phyloP scores from a whole-genome alignment of 2,113 vertebrate genomes.

The Prunella fulvescens region DNA sequence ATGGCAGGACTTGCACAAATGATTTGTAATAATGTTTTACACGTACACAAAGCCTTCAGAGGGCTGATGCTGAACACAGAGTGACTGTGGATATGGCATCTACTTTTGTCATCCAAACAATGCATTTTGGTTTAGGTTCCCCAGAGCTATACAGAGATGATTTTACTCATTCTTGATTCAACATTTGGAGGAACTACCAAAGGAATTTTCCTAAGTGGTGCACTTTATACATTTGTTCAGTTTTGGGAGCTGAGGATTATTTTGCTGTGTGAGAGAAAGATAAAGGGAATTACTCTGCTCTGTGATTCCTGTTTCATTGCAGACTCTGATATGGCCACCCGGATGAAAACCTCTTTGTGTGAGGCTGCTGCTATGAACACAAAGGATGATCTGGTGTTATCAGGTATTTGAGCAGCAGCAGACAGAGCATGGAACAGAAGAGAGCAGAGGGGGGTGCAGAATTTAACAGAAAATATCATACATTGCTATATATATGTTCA shows the following conservation, averaged over 20 bases:
- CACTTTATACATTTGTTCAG: not conserved
- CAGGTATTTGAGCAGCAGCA: not conserved
- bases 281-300: not conserved
- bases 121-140: not conserved
- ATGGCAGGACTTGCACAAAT: not conserved
- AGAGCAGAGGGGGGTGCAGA: rapidly evolving
- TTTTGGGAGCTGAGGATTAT: not conserved
- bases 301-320: not conserved
- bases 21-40: not conserved
- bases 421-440: not conserved
- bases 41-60: not conserved
- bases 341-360: not conserved
- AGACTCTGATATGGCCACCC: slow-evolving; percentile 34
- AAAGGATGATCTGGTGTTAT: not conserved
- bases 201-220: not conserved
- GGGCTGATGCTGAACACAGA: not conserved
- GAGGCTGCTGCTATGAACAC: not conserved
- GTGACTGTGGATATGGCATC: not conserved
- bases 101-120: not conserved
- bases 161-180: not conserved
- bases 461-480: not conserved
- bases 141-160: not conserved
- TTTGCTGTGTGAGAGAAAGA: not conserved
- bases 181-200: not conserved
- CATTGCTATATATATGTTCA: not conserved